Conservation (phyloP, 92 coral and sea anemone genomes). For the Isaurus tuberculatus region DNA sequence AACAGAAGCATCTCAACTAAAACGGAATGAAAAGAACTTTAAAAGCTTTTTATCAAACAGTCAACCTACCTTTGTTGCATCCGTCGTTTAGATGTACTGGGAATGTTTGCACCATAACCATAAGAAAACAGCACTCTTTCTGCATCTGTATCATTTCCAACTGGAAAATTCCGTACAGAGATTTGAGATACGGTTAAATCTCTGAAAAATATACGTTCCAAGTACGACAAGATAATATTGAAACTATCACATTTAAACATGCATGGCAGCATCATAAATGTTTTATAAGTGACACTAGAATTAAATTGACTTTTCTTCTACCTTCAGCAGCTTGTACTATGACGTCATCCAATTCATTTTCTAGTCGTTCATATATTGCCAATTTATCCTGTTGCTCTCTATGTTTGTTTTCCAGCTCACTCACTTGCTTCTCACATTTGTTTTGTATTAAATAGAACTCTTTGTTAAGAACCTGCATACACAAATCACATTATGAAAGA, state of each 20-base stretch:
- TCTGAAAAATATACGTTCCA: not conserved
- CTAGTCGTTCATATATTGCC: conserved; percentile 83
- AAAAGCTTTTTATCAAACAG: not conserved
- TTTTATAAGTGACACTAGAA: too few relatives aligned
- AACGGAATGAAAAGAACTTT: not conserved
- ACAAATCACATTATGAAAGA: not conserved
- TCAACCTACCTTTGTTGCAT: conserved; percentile 95
- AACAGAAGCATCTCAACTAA: not conserved
- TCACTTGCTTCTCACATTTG: conserved; percentile 75
- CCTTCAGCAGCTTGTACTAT: conserved; percentile 98
- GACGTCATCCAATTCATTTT: conserved; percentile 95
- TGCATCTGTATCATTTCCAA: conserved; percentile 90
- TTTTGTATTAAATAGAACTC: conserved; percentile 90
- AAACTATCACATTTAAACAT: too few relatives aligned
- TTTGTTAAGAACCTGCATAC: conserved; percentile 79
- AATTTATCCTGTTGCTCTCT: conserved; percentile 81
- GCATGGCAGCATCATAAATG: too few relatives aligned
- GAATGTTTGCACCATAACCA: conserved; percentile 99
- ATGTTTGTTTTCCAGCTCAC: conserved; percentile 73
- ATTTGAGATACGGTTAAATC: not conserved
- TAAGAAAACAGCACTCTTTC: conserved; percentile 92
- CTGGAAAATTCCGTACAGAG: conserved; percentile 21
- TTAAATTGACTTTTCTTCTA: not conserved
- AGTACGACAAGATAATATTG: too few relatives aligned
- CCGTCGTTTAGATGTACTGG: conserved; percentile 97